Evolutionary conservation across 2,888 invertebrate genomes (phyloP), one percentile per base, ranked within the genome.

Genomic region (Aspidiotus rigidus): DNA sequence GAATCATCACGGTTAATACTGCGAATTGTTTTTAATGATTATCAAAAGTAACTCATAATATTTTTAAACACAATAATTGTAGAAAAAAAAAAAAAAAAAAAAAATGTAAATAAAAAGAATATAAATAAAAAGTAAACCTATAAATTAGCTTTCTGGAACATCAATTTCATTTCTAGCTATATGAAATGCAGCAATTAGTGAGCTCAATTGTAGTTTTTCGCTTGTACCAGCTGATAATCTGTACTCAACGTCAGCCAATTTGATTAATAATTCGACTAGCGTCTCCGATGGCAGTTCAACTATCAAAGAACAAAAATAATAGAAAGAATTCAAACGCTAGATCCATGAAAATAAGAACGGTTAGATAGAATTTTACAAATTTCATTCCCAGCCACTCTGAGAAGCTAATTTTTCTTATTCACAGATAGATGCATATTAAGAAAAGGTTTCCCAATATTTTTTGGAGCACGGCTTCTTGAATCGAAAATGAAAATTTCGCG

Each of bases 221-320:
- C 85, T 89, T 72, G 93, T 89, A 40, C 98, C 98, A 72, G 85
- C 83, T 0, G 93, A 82, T 44, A 98, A 80, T 49, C 94, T 83
- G 76, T 88, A 85, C 79, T 99, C 98, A 69, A 95, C 86, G 73
- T 90, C 89, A 2, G 95, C 87, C 85, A 99, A 84, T 79, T 91
- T 90, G 59, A 89, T 87, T 64, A 97, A 79, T 41, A 99, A 79
- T 72, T 86, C 82, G 69, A 90, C 85, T 75, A 93, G 79, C 49
- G 91, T 85, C 57, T 86, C 83, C 66, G 87, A 83, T 0, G 96
- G 93, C 64, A 97, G 83, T 76, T 93, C 93, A 79, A 94, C 95
- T 95, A 80, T 70, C 83, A 83, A 69, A 71, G 8, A 53, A 55
- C 9, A 59, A 59, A 41, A 64, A 55, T 7, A 9, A 44, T 54